These are phyloP conservation scores for Pocillopora verrucosa DNA, from an alignment of 64 coral and sea anemone genomes.

Conservation along the genomic window DNA sequence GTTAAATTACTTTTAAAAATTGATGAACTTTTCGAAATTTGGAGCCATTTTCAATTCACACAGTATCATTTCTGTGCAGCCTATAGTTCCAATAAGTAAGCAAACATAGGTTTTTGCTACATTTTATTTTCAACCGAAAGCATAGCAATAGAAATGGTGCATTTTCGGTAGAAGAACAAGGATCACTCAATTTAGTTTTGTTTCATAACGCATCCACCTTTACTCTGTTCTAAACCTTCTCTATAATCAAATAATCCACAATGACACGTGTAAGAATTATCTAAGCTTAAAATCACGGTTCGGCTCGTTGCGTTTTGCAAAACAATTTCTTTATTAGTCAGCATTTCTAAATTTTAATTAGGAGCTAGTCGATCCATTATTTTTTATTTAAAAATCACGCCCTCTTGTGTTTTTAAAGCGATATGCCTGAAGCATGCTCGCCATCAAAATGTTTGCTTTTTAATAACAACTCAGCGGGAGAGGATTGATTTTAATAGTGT, in stretches of 20 bases:
- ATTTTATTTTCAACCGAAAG: neutral
- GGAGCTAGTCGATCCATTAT: neutral
- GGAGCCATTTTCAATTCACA: too few relatives aligned
- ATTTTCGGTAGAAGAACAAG: too few relatives aligned
- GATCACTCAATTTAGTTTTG: neutral
- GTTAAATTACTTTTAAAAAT: too few relatives aligned
- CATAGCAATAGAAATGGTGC: neutral
- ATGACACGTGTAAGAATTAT: neutral
- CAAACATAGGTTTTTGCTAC: too few relatives aligned
- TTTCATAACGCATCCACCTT: neutral
- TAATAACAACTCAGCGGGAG: neutral
- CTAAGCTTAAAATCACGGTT: neutral
- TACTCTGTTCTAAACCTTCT: neutral
- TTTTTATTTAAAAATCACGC: neutral
- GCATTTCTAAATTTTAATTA: neutral
- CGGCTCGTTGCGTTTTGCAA: neutral
- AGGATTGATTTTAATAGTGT: neutral
- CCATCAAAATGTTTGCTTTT: constrained; percentile 37
- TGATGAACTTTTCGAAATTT: too few relatives aligned
- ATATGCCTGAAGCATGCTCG: neutral
- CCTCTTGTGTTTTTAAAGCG: neutral
- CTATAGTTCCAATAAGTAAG: too few relatives aligned
- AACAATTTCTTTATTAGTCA: neutral
- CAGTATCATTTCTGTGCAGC: too few relatives aligned
- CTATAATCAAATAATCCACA: neutral